Evolutionary conservation across 35 echinoderm and acorn worm species (phyloP), one percentile per base, ranked within the genome.

Genomic region (Heliocidaris tuberculata): DNA sequence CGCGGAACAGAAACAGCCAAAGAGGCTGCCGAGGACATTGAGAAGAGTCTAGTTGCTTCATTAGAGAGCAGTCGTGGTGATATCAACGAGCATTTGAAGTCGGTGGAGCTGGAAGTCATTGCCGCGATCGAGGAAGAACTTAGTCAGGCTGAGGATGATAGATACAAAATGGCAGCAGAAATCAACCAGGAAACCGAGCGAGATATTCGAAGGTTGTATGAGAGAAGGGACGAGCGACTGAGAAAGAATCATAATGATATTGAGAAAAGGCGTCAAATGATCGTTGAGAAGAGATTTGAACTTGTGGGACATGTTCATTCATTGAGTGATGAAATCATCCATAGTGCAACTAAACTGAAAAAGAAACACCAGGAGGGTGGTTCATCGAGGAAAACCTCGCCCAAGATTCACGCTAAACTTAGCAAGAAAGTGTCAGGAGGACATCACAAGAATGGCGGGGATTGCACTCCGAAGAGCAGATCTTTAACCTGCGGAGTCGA

Each of bases 111-210:
- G 31, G 8, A 89, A 48, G 47, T 89, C 9, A 48, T 89, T 35
- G 31, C 87, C 4, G 87, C 87, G 12, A 89, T 30, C 31, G 87
- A 89, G 15, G 29, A 32, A 32, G 87, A 89, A 19, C 31, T 89
- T 31, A 48, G 31, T 48, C 10, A 48, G 87, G 47, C 87, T 19
- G 47, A 32, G 87, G 87, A 15, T 13, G 47, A 89, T 12, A n/a
- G 87, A 89, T 48, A 48, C 31, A 89, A 89, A 48, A 89, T 48
- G 47, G 47, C 47, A 89, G 32, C 87, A 19, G 7, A n/a, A 24
- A 89, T 89, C 31, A 89, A 89, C 87, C 31, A 32, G 31, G 87
- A 89, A 89, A 48, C 87, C 35, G 87, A 89, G 19, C 87, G 87
- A 32, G 87, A 89, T 32, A 89, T 89, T 89, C 87, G 47, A 89